Evolutionary conservation across 2,888 invertebrate species (phyloP), one percentile per base, ranked within the genome.

Genomic region (Leptinotarsa peninsularis): DNA sequence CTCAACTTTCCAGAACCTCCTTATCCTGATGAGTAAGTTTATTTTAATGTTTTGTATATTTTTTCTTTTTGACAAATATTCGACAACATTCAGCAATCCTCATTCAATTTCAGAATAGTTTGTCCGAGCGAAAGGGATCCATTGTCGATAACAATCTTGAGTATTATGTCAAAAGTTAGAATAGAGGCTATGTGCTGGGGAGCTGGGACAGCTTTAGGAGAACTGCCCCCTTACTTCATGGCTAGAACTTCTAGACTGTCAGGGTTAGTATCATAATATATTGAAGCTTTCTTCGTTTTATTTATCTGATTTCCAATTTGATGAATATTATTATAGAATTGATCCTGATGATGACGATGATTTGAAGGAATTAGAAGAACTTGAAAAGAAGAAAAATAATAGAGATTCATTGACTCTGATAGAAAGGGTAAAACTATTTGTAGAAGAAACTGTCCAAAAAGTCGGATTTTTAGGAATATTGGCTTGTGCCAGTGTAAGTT

Each of bases 161-260:
- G 94, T 82, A 98, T 99, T 80, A 97, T 99, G 95, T 92, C 95
- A 50, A 98, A 98, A 89, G 95, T 98, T 23, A 93, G 98, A 33
- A 90, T 98, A 79, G 99, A 99, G 89, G 96, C 98, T 15, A 96
- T 99, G 92, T 94, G 99, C 90, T 99, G 99, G 99, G 98, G 97
- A 4, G 93, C 95, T 27, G 97, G 99, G 4, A 99, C 99, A 0
- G 99, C 99, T 0, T 90, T 99, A n/a, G 99, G 99, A 0, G 99
- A 99, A 88, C 89, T 99, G 81, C 99, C 99, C 4, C 99, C 99
- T 0, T 99, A 99, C 91, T 99, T 99, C 89, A 98, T 99, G 98
- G 99, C 99, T n/a, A 91, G 97, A 77, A 98, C 99, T 4, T 95
- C 96, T 0, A 89, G 96, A 14, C 90, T 95, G 1, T 93, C 93